Percentiles rank a stretch among this genome's conserved stretches.
Evolutionary conservation across 2,797 vertebrate species (phyloP).

Genomic region (Lerista edwardsae): DNA sequence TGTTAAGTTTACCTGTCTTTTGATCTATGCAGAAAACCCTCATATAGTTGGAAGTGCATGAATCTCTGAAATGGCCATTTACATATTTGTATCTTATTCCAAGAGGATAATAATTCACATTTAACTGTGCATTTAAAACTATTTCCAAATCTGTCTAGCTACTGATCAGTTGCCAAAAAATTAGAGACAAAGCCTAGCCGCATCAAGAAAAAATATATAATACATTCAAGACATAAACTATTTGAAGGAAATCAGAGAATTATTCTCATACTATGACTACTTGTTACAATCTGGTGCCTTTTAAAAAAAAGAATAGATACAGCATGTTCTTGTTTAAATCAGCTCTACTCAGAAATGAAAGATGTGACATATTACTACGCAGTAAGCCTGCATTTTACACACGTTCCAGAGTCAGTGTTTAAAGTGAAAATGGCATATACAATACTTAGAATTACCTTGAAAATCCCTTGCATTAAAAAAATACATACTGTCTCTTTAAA

Average conservation of each 20-base stretch:
- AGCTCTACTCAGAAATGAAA: background rate
- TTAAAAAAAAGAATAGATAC: background rate
- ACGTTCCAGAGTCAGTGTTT: too few species aligned
- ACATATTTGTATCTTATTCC: background rate
- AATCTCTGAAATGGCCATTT: background rate
- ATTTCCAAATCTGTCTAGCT: background rate
- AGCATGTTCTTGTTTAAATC: background rate
- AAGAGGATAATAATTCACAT: background rate
- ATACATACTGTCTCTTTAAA: too few species aligned
- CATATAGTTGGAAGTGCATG: background rate
- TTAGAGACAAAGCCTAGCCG: background rate
- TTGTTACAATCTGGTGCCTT: background rate
- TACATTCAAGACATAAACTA: background rate
- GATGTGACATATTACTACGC: background rate
- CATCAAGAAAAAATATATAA: background rate
- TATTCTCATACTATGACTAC: background rate
- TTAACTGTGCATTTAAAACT: background rate
- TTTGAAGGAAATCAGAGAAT: background rate
- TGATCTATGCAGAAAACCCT: background rate
- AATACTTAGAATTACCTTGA: too few species aligned
- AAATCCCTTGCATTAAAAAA: too few species aligned
- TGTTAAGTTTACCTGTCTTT: background rate
- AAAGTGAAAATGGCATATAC: too few species aligned
- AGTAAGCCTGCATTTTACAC: too few species aligned
- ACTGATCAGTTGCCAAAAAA: background rate